phyloP scores from a whole-genome alignment of 2,888 invertebrate species.

The Tetragonula carbonaria region DNA sequence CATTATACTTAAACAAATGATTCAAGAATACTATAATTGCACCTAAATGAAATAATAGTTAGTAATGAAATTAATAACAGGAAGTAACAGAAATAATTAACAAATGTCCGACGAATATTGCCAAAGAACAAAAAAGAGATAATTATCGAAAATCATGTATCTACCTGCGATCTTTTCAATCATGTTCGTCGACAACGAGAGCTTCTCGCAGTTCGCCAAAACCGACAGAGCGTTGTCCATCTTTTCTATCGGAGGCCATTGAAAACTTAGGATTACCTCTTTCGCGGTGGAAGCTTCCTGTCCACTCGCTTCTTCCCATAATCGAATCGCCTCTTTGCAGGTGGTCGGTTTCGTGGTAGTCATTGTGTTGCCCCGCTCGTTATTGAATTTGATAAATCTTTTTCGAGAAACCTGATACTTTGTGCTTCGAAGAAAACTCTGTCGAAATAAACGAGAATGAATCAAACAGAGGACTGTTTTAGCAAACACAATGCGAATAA shows the following conservation, averaged over 20 bases:
- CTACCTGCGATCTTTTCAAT: constrained; percentile 93
- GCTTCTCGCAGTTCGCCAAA: constrained; percentile 91
- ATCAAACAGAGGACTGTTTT: neutral
- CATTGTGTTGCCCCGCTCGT: constrained; percentile 29
- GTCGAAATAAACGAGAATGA: neutral
- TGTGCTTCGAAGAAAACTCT: too few species aligned
- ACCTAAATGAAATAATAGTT: too few species aligned
- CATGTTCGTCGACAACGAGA: constrained; percentile 96
- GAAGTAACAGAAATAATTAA: neutral
- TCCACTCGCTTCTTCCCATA: constrained; percentile 92
- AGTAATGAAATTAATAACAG: neutral
- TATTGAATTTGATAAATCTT: neutral
- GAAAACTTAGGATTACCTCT: constrained; percentile 93
- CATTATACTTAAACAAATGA: neutral
- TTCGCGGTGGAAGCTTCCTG: constrained; percentile 88
- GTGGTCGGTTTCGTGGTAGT: constrained; percentile 87
- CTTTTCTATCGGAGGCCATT: constrained; percentile 97
- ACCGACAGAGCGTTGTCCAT: constrained; percentile 94
- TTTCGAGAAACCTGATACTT: neutral
- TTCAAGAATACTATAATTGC: neutral
- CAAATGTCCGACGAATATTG: neutral
- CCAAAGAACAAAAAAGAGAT: neutral
- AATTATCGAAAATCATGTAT: neutral
- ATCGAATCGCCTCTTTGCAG: constrained; percentile 93
- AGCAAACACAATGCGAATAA: neutral